Evolutionary conservation across 2,888 invertebrate genomes (phyloP).

Genomic region (Euplexia lucipara): DNA sequence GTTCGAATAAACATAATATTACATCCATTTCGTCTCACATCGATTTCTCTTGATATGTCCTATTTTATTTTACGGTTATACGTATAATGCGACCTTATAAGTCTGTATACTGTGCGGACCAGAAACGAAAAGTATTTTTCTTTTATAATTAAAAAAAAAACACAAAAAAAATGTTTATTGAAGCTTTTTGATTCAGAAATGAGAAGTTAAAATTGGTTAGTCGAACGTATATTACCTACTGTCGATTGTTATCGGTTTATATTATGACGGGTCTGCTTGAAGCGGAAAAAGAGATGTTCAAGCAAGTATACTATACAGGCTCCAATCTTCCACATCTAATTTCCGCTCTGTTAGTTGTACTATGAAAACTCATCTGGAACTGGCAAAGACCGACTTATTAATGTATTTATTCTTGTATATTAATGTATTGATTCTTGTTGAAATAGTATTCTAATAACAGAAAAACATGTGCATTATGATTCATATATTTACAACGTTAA

Average conservation of each 20-base stretch:
- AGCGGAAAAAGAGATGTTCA: neutral
- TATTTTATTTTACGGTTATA: slow-evolving; percentile 26
- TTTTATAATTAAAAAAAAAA: slow-evolving; percentile 45
- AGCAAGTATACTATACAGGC: neutral
- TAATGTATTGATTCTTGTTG: too few species aligned
- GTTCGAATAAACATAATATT: slow-evolving; percentile 43
- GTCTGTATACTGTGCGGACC: slow-evolving; percentile 12
- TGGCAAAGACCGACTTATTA: neutral
- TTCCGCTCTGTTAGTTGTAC: neutral
- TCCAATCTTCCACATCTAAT: slow-evolving; percentile 5
- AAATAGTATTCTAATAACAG: too few species aligned
- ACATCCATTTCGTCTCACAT: slow-evolving; percentile 37
- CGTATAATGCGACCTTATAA: slow-evolving; percentile 26
- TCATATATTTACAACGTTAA: too few species aligned
- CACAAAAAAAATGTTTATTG: too few species aligned
- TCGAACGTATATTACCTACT: neutral
- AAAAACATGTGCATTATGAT: too few species aligned
- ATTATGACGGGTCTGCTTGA: neutral
- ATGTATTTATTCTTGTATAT: neutral
- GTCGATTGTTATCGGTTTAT: neutral
- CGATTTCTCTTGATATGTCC: slow-evolving; percentile 35
- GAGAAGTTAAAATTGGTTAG: neutral
- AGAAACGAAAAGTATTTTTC: slow-evolving; percentile 26
- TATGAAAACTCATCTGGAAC: neutral
- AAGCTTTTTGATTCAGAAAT: slow-evolving; percentile 1